Conservation (phyloP, 2,888 invertebrate genomes). For the Lasioglossum calceatum region DNA sequence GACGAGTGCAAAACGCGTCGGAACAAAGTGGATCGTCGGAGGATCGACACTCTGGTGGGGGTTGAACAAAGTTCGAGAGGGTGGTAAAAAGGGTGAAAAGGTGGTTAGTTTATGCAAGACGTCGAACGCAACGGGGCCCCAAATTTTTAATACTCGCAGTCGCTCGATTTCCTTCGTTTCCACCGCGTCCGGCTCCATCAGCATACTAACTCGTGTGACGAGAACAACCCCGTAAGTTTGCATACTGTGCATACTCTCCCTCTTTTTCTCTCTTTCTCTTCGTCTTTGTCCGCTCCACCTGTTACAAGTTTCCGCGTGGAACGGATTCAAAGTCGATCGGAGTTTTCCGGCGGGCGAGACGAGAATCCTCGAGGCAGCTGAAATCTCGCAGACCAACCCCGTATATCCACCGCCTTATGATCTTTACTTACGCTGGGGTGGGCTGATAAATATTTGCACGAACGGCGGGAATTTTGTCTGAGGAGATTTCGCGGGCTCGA, state of each 20-base stretch:
- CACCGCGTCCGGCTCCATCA: not conserved
- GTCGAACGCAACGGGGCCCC: not conserved
- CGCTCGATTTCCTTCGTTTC: not conserved
- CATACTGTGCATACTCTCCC: not conserved
- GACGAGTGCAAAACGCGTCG: not conserved
- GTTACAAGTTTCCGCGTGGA: conserved; percentile 40
- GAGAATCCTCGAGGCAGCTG: not conserved
- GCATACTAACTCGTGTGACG: not conserved
- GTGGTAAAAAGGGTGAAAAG: not conserved
- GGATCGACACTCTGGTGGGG: not conserved
- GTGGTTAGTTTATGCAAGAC: not conserved
- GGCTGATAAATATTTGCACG: not conserved
- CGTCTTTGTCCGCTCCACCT: not conserved
- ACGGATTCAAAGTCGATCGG: conserved; percentile 46
- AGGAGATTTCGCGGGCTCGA: not conserved
- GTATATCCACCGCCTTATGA: not conserved
- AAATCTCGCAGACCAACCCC: not conserved
- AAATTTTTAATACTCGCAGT: not conserved
- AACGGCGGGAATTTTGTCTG: not conserved
- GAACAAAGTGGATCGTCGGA: not conserved
- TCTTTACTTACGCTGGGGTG: not conserved
- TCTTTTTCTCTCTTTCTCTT: not conserved
- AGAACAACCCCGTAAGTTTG: not conserved
- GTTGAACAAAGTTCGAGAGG: not conserved
- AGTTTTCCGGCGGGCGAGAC: conserved; percentile 32